These are phyloP conservation scores for Atherinosoma microstoma DNA, from an alignment of 2,797 vertebrate genomes.

Conservation along the genomic window DNA sequence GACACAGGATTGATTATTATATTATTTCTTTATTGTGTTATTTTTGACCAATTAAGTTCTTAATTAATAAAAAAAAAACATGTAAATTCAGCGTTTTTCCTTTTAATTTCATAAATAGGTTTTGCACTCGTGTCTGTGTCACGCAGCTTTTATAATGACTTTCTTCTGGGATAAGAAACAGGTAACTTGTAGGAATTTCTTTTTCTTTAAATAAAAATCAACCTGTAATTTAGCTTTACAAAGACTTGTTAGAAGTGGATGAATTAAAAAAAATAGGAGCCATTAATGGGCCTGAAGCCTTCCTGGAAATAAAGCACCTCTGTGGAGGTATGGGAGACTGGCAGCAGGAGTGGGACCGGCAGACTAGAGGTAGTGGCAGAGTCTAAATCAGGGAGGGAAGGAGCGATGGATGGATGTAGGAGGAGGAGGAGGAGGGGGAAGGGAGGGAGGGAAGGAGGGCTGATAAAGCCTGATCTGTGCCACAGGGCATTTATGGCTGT, in stretches of 20 bases:
- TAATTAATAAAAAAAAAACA: too few relatives aligned
- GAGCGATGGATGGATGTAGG: constrained; percentile 57
- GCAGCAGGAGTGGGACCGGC: constrained; percentile 22
- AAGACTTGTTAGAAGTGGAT: background rate
- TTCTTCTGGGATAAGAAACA: too few relatives aligned
- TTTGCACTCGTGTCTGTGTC: too few relatives aligned
- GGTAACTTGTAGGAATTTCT: background rate
- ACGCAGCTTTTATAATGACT: background rate
- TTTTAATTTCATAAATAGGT: too few relatives aligned
- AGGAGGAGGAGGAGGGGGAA: constrained; percentile 38
- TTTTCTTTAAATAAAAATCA: background rate
- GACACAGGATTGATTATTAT: background rate
- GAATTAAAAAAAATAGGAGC: constrained; percentile 2
- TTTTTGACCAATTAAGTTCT: too few relatives aligned
- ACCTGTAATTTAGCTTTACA: constrained; percentile 15
- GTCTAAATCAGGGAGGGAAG: constrained; percentile 56
- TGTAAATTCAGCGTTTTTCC: too few relatives aligned
- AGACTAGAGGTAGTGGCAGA: constrained; percentile 40
- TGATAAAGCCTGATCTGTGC: constrained; percentile 85
- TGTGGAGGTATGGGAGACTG: constrained; percentile 66
- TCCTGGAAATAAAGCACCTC: constrained; percentile 9
- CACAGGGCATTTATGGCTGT: constrained; percentile 82
- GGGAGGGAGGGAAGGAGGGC: constrained; percentile 41
- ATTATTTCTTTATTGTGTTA: background rate
- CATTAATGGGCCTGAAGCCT: constrained; percentile 1